A percentile compares a stretch with the other conserved stretches of the same genome.
phyloP scores from a whole-genome alignment of 2,797 vertebrate genomes.

The Pyrocephalus nanus region DNA sequence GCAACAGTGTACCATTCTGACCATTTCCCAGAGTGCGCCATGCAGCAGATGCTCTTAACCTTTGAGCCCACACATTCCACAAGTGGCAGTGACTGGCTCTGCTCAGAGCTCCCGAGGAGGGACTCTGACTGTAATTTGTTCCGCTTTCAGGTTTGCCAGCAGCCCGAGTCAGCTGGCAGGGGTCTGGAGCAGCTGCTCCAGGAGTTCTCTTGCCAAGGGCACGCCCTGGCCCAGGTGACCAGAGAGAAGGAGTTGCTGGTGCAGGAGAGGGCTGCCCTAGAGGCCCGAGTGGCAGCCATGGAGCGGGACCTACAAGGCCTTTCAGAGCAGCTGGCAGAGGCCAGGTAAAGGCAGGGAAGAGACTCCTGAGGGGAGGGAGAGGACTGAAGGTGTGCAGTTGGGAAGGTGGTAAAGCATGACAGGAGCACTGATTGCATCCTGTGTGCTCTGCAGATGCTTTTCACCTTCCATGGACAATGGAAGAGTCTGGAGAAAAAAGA shows the following conservation, averaged over 20 bases:
- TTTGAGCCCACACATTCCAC: background rate
- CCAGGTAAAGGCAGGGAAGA: conserved; percentile 72
- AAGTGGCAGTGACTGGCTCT: background rate
- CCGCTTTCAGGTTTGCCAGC: conserved; percentile 21
- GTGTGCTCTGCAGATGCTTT: background rate
- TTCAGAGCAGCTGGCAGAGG: conserved; percentile 76
- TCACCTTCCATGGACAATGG: background rate
- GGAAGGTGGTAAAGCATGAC: too few species aligned
- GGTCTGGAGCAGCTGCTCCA: conserved; percentile 72
- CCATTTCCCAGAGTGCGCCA: background rate
- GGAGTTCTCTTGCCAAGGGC: conserved; percentile 58
- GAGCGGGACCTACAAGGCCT: conserved; percentile 72
- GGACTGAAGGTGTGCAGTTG: background rate
- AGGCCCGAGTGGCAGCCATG: conserved; percentile 68
- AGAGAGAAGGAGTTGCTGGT: conserved; percentile 74
- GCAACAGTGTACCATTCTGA: background rate
- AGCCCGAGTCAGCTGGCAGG: conserved; percentile 17
- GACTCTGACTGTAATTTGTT: background rate
- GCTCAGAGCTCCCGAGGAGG: background rate
- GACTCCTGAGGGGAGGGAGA: background rate
- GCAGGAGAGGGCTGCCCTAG: conserved; percentile 73
- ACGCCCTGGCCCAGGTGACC: conserved; percentile 35
- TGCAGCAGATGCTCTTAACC: background rate
- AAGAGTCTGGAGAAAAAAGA: background rate
- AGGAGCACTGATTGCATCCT: background rate